These are phyloP conservation scores for Amblyopsis hoosieri DNA, from an alignment of 2,797 vertebrate species.

Conservation along the genomic window DNA sequence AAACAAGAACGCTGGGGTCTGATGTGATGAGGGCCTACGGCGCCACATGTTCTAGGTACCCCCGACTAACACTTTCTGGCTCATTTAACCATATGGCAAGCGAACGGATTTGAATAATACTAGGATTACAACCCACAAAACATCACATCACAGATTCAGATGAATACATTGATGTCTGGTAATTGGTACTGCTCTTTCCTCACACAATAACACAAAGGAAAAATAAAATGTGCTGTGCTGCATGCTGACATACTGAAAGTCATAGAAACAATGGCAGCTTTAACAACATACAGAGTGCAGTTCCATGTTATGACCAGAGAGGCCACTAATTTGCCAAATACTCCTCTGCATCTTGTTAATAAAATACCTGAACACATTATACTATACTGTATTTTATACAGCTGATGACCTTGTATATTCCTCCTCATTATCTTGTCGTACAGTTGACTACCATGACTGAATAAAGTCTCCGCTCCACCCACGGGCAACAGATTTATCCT, in stretches of 20 bases:
- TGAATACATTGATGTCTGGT: constrained; percentile 21
- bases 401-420: no score
- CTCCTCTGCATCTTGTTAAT: no score
- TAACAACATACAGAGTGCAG: no score
- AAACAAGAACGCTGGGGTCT: constrained; percentile 68
- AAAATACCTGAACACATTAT: no score
- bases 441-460: no score
- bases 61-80: constrained; percentile 53
- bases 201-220: constrained; percentile 30
- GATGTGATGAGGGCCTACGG: constrained; percentile 52
- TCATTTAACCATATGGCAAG: constrained; percentile 23
- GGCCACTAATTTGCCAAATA: no score
- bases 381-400: no score
- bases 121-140: constrained; percentile 1
- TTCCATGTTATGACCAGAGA: no score
- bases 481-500: no score
- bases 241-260: constrained; percentile 28
- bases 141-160: constrained; percentile 1
- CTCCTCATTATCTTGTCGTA: no score
- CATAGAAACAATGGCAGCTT: no score
- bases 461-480: no score
- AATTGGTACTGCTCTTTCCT: constrained; percentile 27
- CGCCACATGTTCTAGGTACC: constrained; percentile 62
- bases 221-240: constrained; percentile 13
- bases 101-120: constrained; percentile 17